phyloP scores from a whole-genome alignment of 92 coral and sea anemone species.

The Phenganax marumi region DNA sequence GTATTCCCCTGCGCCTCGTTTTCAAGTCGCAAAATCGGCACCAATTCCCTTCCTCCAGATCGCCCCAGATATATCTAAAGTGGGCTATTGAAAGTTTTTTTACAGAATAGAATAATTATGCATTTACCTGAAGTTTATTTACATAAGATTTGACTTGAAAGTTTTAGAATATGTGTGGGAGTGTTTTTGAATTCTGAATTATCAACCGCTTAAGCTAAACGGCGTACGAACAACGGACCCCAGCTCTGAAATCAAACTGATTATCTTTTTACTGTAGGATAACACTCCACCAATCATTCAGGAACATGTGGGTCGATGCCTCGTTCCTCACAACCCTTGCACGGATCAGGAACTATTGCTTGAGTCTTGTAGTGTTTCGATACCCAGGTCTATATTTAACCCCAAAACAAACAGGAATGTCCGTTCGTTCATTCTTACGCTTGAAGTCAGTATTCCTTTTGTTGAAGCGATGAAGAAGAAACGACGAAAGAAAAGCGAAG shows the following conservation, averaged over 20 bases:
- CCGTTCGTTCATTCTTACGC: slow-evolving; percentile 78
- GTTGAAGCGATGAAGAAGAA: slow-evolving; percentile 56
- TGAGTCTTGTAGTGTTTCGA: slow-evolving; percentile 76
- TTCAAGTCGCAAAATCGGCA: no score
- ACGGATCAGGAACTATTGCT: slow-evolving; percentile 79
- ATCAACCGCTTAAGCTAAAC: no score
- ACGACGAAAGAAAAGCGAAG: slow-evolving; percentile 48
- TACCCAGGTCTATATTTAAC: slow-evolving; percentile 74
- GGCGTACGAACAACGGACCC: no score
- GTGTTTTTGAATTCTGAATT: no score
- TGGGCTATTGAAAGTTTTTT: no score
- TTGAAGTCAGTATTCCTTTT: slow-evolving; percentile 87
- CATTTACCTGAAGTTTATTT: no score
- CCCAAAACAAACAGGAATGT: slow-evolving; percentile 57
- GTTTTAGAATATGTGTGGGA: no score
- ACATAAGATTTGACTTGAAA: no score
- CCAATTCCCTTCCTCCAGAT: no score
- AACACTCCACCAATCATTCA: slow-evolving; percentile 71
- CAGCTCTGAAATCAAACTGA: background rate
- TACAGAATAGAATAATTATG: no score
- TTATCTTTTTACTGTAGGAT: slow-evolving; percentile 57
- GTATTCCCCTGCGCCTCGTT: no score
- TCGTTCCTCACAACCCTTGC: slow-evolving; percentile 90
- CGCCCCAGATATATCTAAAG: no score
- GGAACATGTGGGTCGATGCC: slow-evolving; percentile 81